Evolutionary conservation across 64 coral and sea anemone species (phyloP).

Genomic region (Montipora capricornis): DNA sequence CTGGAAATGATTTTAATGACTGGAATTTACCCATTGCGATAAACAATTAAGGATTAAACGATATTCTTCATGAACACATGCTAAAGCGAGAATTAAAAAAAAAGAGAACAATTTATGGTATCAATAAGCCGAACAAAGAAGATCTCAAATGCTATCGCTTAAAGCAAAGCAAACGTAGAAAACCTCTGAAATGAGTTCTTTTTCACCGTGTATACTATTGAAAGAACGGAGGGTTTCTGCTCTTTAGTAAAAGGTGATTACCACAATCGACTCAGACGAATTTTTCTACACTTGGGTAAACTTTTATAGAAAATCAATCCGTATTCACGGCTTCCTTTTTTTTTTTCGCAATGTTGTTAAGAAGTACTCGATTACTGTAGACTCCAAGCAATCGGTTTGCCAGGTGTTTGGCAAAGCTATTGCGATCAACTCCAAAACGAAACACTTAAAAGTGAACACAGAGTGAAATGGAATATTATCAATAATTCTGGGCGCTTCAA

Average conservation of each 20-base stretch:
- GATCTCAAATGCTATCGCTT: background rate
- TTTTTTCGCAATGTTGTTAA: background rate
- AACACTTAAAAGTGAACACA: background rate
- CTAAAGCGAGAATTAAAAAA: background rate
- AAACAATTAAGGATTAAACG: background rate
- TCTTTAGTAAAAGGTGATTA: conserved; percentile 17
- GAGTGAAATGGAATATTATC: too few relatives aligned
- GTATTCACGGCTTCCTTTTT: background rate
- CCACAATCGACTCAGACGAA: too few relatives aligned
- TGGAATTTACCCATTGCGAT: background rate
- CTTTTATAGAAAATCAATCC: background rate
- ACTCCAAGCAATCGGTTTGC: background rate
- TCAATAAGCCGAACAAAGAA: conserved; percentile 11
- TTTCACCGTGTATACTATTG: background rate
- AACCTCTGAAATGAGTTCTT: conserved; percentile 28
- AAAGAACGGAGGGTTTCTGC: conserved; percentile 35
- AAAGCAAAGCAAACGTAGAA: background rate
- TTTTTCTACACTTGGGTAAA: conserved; percentile 9
- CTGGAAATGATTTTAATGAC: background rate
- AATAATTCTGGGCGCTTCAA: background rate
- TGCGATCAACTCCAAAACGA: too few relatives aligned
- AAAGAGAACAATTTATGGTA: background rate
- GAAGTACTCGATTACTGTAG: background rate
- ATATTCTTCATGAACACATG: background rate
- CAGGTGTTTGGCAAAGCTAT: background rate